Evolutionary conservation across 2,888 invertebrate genomes (phyloP).

Genomic region (Bugula neritina): DNA sequence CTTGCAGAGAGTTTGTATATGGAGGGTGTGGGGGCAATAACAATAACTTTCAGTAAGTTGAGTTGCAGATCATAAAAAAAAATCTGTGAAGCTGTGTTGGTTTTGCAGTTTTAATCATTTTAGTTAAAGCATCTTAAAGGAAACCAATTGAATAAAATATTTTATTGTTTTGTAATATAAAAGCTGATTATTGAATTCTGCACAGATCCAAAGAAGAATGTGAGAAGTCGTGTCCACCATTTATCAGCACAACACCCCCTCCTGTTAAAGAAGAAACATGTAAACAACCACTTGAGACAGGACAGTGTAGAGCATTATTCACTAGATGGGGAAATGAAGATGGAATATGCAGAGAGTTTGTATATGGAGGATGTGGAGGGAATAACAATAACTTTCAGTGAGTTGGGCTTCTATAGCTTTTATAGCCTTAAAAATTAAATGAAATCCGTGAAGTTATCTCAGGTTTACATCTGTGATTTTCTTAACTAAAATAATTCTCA

Average conservation of each 20-base stretch:
- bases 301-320: not conserved
- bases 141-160: too few species aligned
- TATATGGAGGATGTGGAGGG: slow-evolving; percentile 3
- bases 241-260: not conserved
- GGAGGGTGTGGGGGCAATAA: not conserved
- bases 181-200: too few species aligned
- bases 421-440: too few species aligned
- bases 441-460: too few species aligned
- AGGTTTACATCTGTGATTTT: too few species aligned
- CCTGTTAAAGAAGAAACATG: not conserved
- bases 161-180: too few species aligned
- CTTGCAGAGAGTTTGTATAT: not conserved
- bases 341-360: not conserved
- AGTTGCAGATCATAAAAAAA: too few species aligned
- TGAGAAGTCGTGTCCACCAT: not conserved
- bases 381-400: slow-evolving; percentile 7
- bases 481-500: too few species aligned
- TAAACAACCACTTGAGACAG: not conserved
- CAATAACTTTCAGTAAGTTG: not conserved
- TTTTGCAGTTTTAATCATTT: too few species aligned
- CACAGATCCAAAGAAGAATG: not conserved
- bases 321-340: not conserved
- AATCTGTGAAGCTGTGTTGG: too few species aligned
- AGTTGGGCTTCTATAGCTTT: too few species aligned
- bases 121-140: too few species aligned